Evolutionary conservation across 2,797 vertebrate genomes (phyloP), one percentile per base, ranked within the genome.

Genomic region (Knipowitschia caucasica): DNA sequence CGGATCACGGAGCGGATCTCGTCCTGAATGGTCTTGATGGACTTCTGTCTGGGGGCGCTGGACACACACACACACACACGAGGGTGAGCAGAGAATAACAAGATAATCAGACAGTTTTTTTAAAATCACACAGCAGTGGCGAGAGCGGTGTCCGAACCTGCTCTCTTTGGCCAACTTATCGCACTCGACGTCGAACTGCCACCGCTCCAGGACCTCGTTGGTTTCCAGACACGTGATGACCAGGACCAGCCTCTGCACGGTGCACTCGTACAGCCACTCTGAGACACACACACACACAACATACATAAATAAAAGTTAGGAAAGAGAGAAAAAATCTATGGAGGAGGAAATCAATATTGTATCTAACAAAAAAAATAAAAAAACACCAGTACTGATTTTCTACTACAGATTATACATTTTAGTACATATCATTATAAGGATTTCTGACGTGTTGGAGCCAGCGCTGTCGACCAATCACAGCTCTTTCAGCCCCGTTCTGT

Each of bases 181-280:
- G 53, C 94, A 97, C 69, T 98, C 92, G 1, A 98, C 94, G 67
- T 98, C 95, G 56, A 98, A 99, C 69, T 98, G 95, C 95, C 96
- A 99, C 33, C 95, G 88, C 84, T 98, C 95, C 77, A 99, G 89
- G 47, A 97, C 93, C 71, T 97, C 93, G 0, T 85, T 89, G 63
- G 84, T 94, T 49, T 98, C 92, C 43, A 95, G 89, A 34, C 93
- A 93, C 0, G 94, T 95, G 81, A 98, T 94, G 29, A 97, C 95
- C 61, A 98, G 79, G 64, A 98, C 96, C 80, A 98, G 86, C 62
- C 95, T 95, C 85, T 98, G 94, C 61, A 99, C 95, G 0, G 91
- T 92, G 75, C 95, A 98, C 46, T 93, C 93, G 78, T 89, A 92
- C 21, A 98, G 80, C 95, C 95, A 98, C 46, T 98, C 96, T 99